Percentiles rank a stretch among this genome's conserved stretches.
Conservation (phyloP, 2,888 invertebrate genomes). For the Nemapogon koenigi region DNA sequence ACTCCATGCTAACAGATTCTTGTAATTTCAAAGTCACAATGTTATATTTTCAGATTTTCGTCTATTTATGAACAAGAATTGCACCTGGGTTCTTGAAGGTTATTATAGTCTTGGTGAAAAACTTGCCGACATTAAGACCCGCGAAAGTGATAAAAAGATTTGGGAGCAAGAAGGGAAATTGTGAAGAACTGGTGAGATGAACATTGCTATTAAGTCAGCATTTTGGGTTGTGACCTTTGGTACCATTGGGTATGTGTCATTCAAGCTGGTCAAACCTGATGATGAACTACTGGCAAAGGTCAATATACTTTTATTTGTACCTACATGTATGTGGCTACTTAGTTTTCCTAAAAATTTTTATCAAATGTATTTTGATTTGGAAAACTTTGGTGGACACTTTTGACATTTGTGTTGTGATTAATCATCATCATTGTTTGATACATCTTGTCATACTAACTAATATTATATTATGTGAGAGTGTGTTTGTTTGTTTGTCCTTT, state of each 20-base stretch:
- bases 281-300: slow-evolving; percentile 62
- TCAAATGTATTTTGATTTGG: too few species aligned
- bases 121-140: slow-evolving; percentile 53
- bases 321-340: too few species aligned
- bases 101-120: slow-evolving; percentile 75
- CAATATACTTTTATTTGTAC: neutral
- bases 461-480: too few species aligned
- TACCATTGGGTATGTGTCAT: slow-evolving; percentile 66
- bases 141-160: slow-evolving; percentile 61
- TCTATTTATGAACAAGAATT: slow-evolving; percentile 70
- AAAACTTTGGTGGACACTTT: neutral
- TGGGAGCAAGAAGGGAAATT: slow-evolving; percentile 64
- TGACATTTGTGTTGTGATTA: slow-evolving; percentile 1
- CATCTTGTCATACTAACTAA: neutral
- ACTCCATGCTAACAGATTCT: too few species aligned
- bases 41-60: slow-evolving; percentile 70
- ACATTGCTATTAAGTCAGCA: slow-evolving; percentile 50
- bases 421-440: slow-evolving; percentile 3
- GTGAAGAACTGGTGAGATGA: slow-evolving; percentile 49
- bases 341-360: neutral
- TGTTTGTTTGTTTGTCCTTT: too few species aligned
- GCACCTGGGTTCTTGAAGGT: slow-evolving; percentile 68
- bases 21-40: too few species aligned
- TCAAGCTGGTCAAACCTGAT: slow-evolving; percentile 61
- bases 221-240: slow-evolving; percentile 68